A percentile compares a stretch with the other conserved stretches of the same genome.
Conservation (phyloP, 2,888 invertebrate genomes). For the Mamestra brassicae region DNA sequence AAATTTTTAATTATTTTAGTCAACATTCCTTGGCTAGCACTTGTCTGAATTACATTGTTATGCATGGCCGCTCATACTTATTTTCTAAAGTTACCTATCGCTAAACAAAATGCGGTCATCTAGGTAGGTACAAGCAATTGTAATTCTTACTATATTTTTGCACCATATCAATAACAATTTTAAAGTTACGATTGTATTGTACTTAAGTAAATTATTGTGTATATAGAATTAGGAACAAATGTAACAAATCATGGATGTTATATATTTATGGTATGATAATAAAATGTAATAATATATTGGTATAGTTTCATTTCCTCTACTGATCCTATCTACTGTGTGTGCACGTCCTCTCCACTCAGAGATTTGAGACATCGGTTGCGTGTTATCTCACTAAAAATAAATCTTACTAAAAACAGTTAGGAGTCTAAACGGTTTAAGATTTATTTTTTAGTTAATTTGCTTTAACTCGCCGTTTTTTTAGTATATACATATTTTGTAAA, state of each 20-base stretch:
- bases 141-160: slow-evolving; percentile 57
- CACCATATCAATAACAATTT: slow-evolving; percentile 69
- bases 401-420: no score
- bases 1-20: slow-evolving; percentile 63
- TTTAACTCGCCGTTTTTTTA: no score
- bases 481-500: no score
- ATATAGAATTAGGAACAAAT: slow-evolving; percentile 72
- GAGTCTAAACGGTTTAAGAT: no score
- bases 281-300: slow-evolving; percentile 61
- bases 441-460: no score
- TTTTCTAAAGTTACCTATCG: background rate
- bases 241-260: slow-evolving; percentile 70
- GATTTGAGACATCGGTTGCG: no score
- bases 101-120: background rate
- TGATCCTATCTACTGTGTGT: background rate
- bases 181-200: slow-evolving; percentile 73
- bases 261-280: slow-evolving; percentile 69
- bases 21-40: slow-evolving; percentile 67
- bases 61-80: background rate
- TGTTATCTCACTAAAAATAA: no score
- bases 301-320: slow-evolving; percentile 16
- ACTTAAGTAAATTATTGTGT: slow-evolving; percentile 86
- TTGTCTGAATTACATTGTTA: slow-evolving; percentile 50
- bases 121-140: slow-evolving; percentile 24
- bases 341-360: no score